Conservation (phyloP, 2,113 vertebrate species). For the Crypturellus undulatus region DNA sequence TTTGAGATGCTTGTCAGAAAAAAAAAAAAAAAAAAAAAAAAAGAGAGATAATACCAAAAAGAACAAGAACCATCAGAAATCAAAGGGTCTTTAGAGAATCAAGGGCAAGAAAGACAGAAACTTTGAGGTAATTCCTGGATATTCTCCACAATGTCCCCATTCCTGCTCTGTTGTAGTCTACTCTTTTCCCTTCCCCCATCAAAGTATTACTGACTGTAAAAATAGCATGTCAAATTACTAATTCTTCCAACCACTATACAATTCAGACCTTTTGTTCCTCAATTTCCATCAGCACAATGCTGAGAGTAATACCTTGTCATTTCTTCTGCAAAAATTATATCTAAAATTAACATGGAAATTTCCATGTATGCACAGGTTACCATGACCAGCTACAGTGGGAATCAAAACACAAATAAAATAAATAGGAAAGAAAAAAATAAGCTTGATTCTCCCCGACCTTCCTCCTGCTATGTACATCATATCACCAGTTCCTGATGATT, state of each 20-base stretch:
- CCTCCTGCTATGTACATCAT: neutral
- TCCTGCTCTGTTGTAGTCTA: neutral
- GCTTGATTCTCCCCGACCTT: neutral
- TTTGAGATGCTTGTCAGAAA: neutral
- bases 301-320: neutral
- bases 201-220: neutral
- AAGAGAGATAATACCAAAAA: neutral
- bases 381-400: neutral
- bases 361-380: neutral
- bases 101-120: neutral
- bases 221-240: neutral
- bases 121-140: neutral
- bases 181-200: neutral
- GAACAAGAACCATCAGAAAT: neutral
- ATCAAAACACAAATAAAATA: neutral
- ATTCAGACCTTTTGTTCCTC: neutral
- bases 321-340: neutral
- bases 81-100: neutral
- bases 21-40: neutral
- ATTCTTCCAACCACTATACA: neutral
- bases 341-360: neutral
- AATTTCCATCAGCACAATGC: neutral
- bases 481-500: neutral
- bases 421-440: neutral
- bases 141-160: neutral